Evolutionary conservation across 2,113 vertebrate genomes (phyloP).

Genomic region (Tautogolabrus adspersus): DNA sequence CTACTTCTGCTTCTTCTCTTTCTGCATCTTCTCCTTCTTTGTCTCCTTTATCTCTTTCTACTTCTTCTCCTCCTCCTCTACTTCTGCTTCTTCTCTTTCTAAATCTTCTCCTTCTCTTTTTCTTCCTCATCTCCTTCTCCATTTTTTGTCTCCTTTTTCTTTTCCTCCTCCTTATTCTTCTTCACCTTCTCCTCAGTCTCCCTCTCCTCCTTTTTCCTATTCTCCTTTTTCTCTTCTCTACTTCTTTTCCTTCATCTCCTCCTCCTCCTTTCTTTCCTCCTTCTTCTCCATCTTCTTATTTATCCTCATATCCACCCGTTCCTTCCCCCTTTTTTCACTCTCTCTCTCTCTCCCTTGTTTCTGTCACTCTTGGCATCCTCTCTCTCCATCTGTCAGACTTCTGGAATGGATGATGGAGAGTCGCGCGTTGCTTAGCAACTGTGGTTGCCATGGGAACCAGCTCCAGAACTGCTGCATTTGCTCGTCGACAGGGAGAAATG

Average conservation of each 20-base stretch:
- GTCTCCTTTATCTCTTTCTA: not conserved
- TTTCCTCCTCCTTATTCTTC: not conserved
- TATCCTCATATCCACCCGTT: not conserved
- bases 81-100: not conserved
- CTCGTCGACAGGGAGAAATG: constrained; percentile 79
- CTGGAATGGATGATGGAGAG: constrained; percentile 87
- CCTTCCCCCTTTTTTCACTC: not conserved
- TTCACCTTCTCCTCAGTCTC: constrained; percentile 16
- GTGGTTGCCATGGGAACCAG: constrained; percentile 79
- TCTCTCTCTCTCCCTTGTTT: constrained; percentile 20
- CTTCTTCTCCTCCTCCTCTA: constrained; percentile 10
- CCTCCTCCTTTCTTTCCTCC: not conserved
- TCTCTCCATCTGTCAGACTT: constrained; percentile 85
- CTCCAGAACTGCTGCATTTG: constrained; percentile 77
- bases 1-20: not conserved
- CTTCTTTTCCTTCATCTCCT: not conserved
- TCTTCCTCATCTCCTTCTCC: constrained; percentile 1
- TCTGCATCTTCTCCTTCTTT: not conserved
- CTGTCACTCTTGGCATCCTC: constrained; percentile 60
- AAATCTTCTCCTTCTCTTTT: not conserved
- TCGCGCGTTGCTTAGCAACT: constrained; percentile 87
- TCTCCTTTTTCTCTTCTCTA: not conserved
- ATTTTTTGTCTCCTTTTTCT: constrained; percentile 23
- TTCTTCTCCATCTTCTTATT: not conserved
- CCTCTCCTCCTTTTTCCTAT: not conserved